A percentile compares a stretch with the other conserved stretches of the same genome.
phyloP scores from a whole-genome alignment of 1,140 invertebrate genomes.

The Lerema accius region DNA sequence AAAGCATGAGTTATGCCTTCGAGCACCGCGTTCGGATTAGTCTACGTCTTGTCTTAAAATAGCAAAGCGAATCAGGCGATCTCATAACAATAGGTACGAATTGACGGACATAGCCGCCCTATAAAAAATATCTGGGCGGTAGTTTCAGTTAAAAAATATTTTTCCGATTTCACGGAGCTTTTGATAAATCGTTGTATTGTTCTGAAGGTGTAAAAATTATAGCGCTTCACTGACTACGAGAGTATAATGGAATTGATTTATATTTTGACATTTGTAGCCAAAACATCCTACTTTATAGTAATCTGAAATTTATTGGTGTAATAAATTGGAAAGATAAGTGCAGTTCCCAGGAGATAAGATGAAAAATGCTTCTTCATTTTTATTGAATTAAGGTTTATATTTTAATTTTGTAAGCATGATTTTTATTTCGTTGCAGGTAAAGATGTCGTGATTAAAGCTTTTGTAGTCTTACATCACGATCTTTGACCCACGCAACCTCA shows the following conservation, averaged over 20 bases:
- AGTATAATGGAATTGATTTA: constrained; percentile 66
- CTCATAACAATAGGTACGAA: constrained; percentile 39
- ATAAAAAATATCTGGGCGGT: constrained; percentile 43
- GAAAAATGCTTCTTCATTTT: constrained; percentile 24
- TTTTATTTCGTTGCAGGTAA: constrained; percentile 4
- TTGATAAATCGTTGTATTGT: constrained; percentile 73
- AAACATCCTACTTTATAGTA: constrained; percentile 72
- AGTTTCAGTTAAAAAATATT: constrained; percentile 42
- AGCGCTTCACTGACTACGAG: constrained; percentile 50
- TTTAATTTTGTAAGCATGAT: constrained; percentile 4
- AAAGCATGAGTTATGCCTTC: constrained; percentile 78
- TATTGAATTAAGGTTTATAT: constrained; percentile 26
- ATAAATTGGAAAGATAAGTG: constrained; percentile 55
- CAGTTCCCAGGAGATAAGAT: constrained; percentile 36
- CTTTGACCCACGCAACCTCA: constrained; percentile 30
- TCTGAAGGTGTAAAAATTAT: constrained; percentile 73
- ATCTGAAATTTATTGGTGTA: constrained; percentile 64
- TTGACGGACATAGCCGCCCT: constrained; percentile 24
- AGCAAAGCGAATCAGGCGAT: constrained; percentile 52
- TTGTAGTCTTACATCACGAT: constrained; percentile 15
- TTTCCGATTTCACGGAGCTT: constrained; percentile 57
- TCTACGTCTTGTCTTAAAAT: constrained; percentile 76
- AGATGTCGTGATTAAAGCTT: not conserved
- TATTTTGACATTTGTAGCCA: constrained; percentile 69
- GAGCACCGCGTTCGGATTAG: constrained; percentile 65